A percentile compares a stretch with the other conserved stretches of the same genome.
phyloP scores from a whole-genome alignment of 2,888 invertebrate species.

The Lymantria dispar region DNA sequence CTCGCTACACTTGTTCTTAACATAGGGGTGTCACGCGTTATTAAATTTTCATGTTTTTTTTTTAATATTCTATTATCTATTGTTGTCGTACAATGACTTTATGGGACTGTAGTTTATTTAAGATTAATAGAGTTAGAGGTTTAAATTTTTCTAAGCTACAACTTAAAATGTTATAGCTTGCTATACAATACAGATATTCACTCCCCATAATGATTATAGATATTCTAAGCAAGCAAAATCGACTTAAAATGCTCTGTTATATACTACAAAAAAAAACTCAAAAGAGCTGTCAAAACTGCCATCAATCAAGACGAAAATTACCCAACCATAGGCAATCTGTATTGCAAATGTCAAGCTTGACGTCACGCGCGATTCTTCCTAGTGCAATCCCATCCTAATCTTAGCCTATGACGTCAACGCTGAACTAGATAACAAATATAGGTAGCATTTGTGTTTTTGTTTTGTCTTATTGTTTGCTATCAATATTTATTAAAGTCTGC shows the following conservation, averaged over 20 bases:
- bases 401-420: constrained; percentile 32
- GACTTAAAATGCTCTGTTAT: not conserved
- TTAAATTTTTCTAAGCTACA: no score
- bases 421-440: constrained; percentile 27
- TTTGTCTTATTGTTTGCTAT: constrained; percentile 4
- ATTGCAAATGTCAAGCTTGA: constrained; percentile 27
- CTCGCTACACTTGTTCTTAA: constrained; percentile 2
- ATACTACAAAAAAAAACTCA: not conserved
- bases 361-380: constrained; percentile 30
- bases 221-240: no score
- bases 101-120: no score
- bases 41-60: not conserved
- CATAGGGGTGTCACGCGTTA: constrained; percentile 8
- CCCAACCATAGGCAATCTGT: not conserved
- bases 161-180: no score
- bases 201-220: no score
- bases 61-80: no score
- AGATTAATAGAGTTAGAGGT: no score
- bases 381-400: constrained; percentile 33
- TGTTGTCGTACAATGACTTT: no score
- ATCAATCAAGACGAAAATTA: not conserved
- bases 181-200: no score
- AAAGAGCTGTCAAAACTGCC: not conserved
- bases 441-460: not conserved
- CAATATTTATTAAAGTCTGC: not conserved